These are phyloP conservation scores for Serripes groenlandicus DNA, from an alignment of 2,888 invertebrate species.

Conservation along the genomic window DNA sequence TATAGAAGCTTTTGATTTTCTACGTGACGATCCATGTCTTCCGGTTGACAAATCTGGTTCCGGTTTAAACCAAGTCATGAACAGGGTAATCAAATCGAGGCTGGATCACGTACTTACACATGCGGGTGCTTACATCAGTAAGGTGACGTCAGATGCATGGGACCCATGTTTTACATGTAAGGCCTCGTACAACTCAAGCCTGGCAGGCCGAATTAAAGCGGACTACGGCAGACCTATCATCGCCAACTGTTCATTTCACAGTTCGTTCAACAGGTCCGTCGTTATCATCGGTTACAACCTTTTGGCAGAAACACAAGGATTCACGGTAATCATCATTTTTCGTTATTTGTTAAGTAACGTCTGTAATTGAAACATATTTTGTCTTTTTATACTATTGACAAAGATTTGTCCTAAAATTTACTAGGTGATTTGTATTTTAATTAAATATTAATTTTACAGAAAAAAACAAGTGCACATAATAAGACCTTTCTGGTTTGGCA, in stretches of 20 bases:
- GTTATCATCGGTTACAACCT: slow-evolving; percentile 80
- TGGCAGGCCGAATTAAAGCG: slow-evolving; percentile 70
- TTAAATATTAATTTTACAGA: too few relatives aligned
- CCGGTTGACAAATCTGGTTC: slow-evolving; percentile 73
- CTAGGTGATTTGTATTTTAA: too few relatives aligned
- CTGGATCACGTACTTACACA: slow-evolving; percentile 75
- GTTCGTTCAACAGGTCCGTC: slow-evolving; percentile 74
- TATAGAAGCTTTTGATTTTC: slow-evolving; percentile 78
- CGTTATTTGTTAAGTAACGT: too few relatives aligned
- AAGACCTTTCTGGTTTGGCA: too few relatives aligned
- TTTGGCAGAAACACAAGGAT: slow-evolving; percentile 72
- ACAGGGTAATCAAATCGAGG: slow-evolving; percentile 71
- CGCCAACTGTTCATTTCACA: slow-evolving; percentile 78
- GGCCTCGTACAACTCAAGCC: slow-evolving; percentile 52
- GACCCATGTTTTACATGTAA: slow-evolving; percentile 79
- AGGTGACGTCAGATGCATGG: slow-evolving; percentile 78
- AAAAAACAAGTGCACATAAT: too few relatives aligned
- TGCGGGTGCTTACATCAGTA: slow-evolving; percentile 72
- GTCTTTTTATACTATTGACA: too few relatives aligned
- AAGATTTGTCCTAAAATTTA: too few relatives aligned
- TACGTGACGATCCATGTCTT: slow-evolving; percentile 75
- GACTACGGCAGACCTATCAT: slow-evolving; percentile 74
- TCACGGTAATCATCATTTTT: slow-evolving; percentile 68
- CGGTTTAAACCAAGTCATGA: slow-evolving; percentile 68
- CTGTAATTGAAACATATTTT: too few relatives aligned